A percentile compares a stretch with the other conserved stretches of the same genome.
Evolutionary conservation across 1,140 invertebrate species (phyloP).

Genomic region (Drosophila ficusphila): DNA sequence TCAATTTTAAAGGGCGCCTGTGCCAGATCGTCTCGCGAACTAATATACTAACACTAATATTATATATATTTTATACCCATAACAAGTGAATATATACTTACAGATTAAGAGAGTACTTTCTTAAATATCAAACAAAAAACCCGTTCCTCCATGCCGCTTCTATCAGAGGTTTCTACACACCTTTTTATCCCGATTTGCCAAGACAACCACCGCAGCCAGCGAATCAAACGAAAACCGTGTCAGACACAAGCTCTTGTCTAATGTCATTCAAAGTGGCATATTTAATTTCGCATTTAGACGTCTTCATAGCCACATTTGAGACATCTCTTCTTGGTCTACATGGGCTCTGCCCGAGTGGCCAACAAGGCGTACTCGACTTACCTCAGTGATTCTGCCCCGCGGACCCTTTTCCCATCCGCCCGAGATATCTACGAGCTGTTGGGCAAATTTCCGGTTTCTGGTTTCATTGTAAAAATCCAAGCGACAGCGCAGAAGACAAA

Average conservation of each 20-base stretch:
- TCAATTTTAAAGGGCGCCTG: neutral
- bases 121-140: slow-evolving; percentile 9
- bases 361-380: slow-evolving; percentile 30
- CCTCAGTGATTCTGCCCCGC: slow-evolving; percentile 20
- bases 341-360: slow-evolving; percentile 19
- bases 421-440: slow-evolving; percentile 29
- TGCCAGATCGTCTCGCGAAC: no score
- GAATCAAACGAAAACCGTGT: slow-evolving; percentile 59
- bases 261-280: slow-evolving; percentile 74
- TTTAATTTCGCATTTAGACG: slow-evolving; percentile 78
- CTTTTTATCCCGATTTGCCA: slow-evolving; percentile 1
- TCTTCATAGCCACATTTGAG: slow-evolving; percentile 59
- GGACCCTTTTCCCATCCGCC: neutral
- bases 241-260: slow-evolving; percentile 48
- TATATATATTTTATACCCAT: no score
- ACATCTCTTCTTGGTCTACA: slow-evolving; percentile 27
- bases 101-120: neutral
- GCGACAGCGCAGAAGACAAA: slow-evolving; percentile 16
- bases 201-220: neutral
- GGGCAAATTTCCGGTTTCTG: slow-evolving; percentile 70
- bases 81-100: no score
- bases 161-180: neutral
- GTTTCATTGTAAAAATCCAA: slow-evolving; percentile 68
- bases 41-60: no score
- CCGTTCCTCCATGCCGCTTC: neutral